Percentiles rank a stretch among this genome's conserved stretches.
phyloP scores from a whole-genome alignment of 2,888 invertebrate genomes.

The Embidobia sp. region DNA sequence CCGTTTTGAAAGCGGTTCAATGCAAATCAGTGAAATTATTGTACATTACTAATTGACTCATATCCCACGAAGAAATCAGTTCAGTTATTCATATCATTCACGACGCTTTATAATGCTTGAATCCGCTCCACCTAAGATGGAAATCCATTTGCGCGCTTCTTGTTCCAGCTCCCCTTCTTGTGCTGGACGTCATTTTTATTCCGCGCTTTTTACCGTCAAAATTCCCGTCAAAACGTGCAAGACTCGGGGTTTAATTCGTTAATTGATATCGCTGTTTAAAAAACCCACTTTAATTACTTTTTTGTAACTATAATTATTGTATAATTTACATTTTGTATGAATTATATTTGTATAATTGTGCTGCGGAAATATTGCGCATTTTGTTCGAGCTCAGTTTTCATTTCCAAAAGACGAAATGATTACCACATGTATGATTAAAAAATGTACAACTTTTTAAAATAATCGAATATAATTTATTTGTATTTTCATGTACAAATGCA shows the following conservation, averaged over 20 bases:
- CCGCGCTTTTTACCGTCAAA: constrained; percentile 1
- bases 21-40: constrained; percentile 24
- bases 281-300: too few species aligned
- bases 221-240: constrained; percentile 7
- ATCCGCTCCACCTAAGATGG: constrained; percentile 54
- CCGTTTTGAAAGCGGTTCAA: too few species aligned
- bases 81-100: constrained; percentile 46
- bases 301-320: too few species aligned
- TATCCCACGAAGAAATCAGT: constrained; percentile 48
- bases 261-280: too few species aligned
- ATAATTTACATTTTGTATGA: too few species aligned
- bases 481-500: constrained; percentile 7
- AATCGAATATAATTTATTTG: constrained; percentile 8
- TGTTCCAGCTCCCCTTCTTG: constrained; percentile 31
- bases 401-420: too few species aligned
- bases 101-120: constrained; percentile 55
- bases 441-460: too few species aligned
- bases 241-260: too few species aligned
- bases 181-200: constrained; percentile 5
- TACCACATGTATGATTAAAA: too few species aligned
- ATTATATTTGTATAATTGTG: too few species aligned
- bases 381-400: too few species aligned
- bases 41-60: constrained; percentile 38
- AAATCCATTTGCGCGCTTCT: constrained; percentile 42
- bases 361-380: too few species aligned